phyloP scores from a whole-genome alignment of 2,888 invertebrate genomes.

The Bellardia bayeri region DNA sequence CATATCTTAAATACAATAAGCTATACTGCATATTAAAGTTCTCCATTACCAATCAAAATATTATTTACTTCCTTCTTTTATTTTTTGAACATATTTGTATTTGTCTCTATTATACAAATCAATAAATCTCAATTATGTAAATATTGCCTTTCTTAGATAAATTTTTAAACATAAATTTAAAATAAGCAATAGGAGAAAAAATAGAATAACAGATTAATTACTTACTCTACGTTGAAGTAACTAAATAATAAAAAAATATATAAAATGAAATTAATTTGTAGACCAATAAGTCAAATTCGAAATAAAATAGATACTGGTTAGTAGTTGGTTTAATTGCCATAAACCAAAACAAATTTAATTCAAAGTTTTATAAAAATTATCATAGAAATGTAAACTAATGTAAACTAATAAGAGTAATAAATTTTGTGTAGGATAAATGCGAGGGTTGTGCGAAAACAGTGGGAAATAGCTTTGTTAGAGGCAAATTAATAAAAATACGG shows the following conservation, averaged over 20 bases:
- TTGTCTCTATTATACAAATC: neutral
- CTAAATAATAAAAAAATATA: neutral
- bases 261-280: slow-evolving; percentile 1
- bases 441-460: neutral
- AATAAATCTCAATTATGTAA: slow-evolving; percentile 68
- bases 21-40: neutral
- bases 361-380: neutral
- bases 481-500: neutral
- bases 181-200: slow-evolving; percentile 11
- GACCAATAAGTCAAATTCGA: neutral
- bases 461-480: neutral
- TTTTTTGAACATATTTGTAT: neutral
- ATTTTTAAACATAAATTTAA: slow-evolving; percentile 51
- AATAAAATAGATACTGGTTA: neutral
- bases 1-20: too few species aligned
- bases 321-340: neutral
- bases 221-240: slow-evolving; percentile 5
- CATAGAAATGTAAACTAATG: slow-evolving; percentile 24
- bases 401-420: slow-evolving; percentile 14
- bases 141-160: slow-evolving; percentile 43
- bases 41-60: neutral
- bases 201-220: slow-evolving; percentile 32
- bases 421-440: neutral
- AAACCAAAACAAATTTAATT: neutral
- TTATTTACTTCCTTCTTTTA: neutral